Base-by-base conservation (phyloP, 1,140 invertebrate genomes). In the Macrotrachela quadricornifera region DNA sequence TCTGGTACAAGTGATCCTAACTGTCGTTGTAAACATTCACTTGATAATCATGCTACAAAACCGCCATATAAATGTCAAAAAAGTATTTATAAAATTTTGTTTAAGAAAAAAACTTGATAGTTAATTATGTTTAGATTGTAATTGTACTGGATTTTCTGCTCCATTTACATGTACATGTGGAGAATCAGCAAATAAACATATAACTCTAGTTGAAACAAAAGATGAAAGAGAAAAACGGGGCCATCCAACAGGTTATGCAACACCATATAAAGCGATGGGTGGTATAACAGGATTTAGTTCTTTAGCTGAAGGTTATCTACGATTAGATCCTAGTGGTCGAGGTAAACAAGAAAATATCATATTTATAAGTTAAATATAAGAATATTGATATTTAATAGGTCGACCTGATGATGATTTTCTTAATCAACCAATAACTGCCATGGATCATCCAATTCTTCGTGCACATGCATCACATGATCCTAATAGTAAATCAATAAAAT, bases 271-370 rank as follows among this genome's bases (percentile, higher is more conserved):
- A 49, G 69, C 68, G 44, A 71, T 71, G 69, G 69, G 69, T 10
- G 69, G 69, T 14, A 42, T 71, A 1, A 70, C 69, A 14, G 69
- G 69, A 3, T 71, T 70, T 59, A 67, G 63, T 15, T 70, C 68
- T 11, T 57, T 71, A 13, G 63, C 64, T 43, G 68, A 69, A 18
- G 69, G 69, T 4, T 71, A 71, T 57, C 58, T 63, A 58, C 58
- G 68, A 54, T 60, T 71, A 30, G 69, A 71, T 53, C 67, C 67
- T 15, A 70, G 67, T 59, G 68, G 69, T 8, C 51, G 53, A 62
- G 68, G 68, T 68, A 59, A 49, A 53, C 13, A 17, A 12, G 41
- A 42, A 42, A n/a, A n/a, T n/a, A n/a, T n/a, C n/a, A n/a, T n/a
- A n/a, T 42, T 42, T n/a, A 42, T 12, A n/a, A 12, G 12, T n/a